phyloP scores from a whole-genome alignment of 2,888 invertebrate species.

The Timema cristinae region DNA sequence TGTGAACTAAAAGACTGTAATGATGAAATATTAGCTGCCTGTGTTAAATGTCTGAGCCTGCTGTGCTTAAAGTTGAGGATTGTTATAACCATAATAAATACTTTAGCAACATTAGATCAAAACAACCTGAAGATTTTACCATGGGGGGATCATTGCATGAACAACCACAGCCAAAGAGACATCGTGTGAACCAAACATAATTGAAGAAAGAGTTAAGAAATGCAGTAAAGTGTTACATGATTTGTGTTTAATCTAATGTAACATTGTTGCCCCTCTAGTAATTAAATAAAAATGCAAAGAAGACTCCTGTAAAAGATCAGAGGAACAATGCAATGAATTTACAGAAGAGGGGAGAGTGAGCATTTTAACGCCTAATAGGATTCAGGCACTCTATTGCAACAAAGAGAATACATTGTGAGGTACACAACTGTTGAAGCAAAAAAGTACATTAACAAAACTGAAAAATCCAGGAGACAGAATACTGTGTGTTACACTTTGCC shows the following conservation, averaged over 20 bases:
- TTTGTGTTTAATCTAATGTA: no score
- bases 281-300: background rate
- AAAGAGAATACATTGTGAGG: background rate
- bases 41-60: no score
- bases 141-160: background rate
- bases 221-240: background rate
- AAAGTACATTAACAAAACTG: background rate
- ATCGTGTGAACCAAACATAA: background rate
- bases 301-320: background rate
- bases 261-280: background rate
- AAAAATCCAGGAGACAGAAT: background rate
- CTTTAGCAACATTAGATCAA: no score
- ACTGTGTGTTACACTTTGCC: background rate
- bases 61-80: no score
- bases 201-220: background rate
- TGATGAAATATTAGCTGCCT: no score
- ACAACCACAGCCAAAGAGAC: background rate
- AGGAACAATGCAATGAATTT: background rate
- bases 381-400: background rate
- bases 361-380: background rate
- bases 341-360: background rate
- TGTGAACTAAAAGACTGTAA: no score
- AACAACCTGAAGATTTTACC: constrained; percentile 8
- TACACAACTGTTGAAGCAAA: background rate
- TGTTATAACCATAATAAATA: no score